These are phyloP conservation scores for Aphodius sticticus DNA, from an alignment of 2,888 invertebrate genomes.

Conservation along the genomic window DNA sequence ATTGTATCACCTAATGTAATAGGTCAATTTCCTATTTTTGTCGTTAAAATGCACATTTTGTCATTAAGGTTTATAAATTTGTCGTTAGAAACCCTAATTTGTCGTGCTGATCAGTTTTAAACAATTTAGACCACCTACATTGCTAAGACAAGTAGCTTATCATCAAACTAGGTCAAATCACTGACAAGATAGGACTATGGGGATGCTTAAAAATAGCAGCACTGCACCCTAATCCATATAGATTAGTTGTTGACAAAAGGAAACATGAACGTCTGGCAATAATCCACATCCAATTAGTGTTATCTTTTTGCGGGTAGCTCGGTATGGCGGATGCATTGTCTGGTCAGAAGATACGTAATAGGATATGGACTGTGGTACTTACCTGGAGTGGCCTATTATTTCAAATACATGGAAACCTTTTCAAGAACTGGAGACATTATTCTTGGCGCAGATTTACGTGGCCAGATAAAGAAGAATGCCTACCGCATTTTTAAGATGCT, in stretches of 20 bases:
- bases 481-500: neutral
- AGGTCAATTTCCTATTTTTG: too few species aligned
- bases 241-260: neutral
- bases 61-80: too few species aligned
- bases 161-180: neutral
- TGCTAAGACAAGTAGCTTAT: neutral
- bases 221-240: neutral
- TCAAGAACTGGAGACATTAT: constrained; percentile 4
- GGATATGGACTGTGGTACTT: neutral
- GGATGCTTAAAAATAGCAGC: neutral
- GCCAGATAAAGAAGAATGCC: neutral
- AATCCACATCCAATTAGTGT: neutral
- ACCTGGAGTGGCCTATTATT: constrained; percentile 4
- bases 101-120: too few species aligned
- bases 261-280: neutral
- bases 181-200: neutral
- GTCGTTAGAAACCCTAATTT: too few species aligned
- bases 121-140: neutral
- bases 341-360: neutral
- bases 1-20: too few species aligned
- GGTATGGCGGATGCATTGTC: neutral
- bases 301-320: neutral
- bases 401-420: constrained; percentile 4
- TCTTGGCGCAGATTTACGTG: neutral
- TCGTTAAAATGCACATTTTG: too few species aligned